phyloP scores from a whole-genome alignment of 2,888 invertebrate genomes.

The Conchocele bisecta region DNA sequence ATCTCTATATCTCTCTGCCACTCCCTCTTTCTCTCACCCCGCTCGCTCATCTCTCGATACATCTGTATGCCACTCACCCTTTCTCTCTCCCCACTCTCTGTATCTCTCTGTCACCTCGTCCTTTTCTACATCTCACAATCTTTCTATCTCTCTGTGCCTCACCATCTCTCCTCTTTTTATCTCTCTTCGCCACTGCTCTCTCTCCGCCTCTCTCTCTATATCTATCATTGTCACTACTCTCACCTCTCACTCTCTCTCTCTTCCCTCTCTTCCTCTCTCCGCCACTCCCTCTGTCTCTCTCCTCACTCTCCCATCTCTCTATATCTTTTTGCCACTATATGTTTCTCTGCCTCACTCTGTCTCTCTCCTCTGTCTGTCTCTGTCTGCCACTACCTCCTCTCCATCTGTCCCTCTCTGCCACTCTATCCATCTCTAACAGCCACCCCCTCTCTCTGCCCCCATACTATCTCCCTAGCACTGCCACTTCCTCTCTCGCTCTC shows the following conservation, averaged over 20 bases:
- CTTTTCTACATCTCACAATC: not conserved
- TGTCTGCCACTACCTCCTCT: too few relatives aligned
- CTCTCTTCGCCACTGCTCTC: not conserved
- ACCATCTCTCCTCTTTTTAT: not conserved
- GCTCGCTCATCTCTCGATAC: not conserved
- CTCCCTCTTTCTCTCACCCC: not conserved
- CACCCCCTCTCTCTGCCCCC: too few relatives aligned
- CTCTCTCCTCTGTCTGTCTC: too few relatives aligned
- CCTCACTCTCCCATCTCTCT: too few relatives aligned
- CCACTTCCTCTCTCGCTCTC: too few relatives aligned
- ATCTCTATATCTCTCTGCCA: too few relatives aligned
- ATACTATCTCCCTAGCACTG: too few relatives aligned
- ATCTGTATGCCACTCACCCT: not conserved
- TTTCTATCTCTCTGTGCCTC: not conserved
- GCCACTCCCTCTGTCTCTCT: not conserved
- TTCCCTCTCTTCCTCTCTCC: not conserved
- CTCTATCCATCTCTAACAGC: too few relatives aligned
- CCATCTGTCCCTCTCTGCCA: too few relatives aligned
- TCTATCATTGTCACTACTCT: not conserved
- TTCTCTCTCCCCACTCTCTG: not conserved
- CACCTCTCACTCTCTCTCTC: too few relatives aligned
- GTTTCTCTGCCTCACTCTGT: not conserved
- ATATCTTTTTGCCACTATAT: too few relatives aligned
- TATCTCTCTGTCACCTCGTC: not conserved
- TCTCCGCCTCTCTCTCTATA: not conserved